Base-by-base conservation (phyloP, 2,888 invertebrate genomes). In the Calameuta pallipes region DNA sequence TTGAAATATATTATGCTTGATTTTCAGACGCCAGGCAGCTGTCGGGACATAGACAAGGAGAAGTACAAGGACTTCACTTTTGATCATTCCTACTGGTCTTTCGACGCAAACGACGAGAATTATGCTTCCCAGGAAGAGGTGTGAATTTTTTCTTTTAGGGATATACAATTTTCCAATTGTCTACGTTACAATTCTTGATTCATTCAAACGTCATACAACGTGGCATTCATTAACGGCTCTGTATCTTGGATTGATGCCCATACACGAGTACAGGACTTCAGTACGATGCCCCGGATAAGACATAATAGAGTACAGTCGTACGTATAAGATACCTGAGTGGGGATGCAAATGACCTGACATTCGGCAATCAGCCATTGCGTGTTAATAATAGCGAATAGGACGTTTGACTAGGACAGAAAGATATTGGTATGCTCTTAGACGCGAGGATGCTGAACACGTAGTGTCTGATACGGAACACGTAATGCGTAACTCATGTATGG, bases 81-180 rank as follows among this genome's bases (percentile, higher is more conserved):
- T 92, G 97, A 97, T 92, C 95, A 96, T 91, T 97, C 97, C 0
- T 97, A 97, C 90, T 97, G 97, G 97, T 97, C 97, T 76, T 96
- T 93, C 91, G 95, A 96, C 89, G 91, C 93, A 71, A 92, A 92
- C 31, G 96, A 96, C 88, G 91, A 92, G 23, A 94, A 96, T 90
- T 97, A 95, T 92, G 95, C 96, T 69, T 94, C 96, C 13, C 97
- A 97, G 92, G 96, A 97, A 89, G 95, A 95, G 94, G 96, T 96
- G 83, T 85, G 85, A 79, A 56, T 30, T 6, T 56, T 33, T 37
- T 36, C 12, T 37, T 37, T 15, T 4, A 37, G 23, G 56, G 23
- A 41, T 15, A 56, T 3, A 56, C 23, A 56, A 9, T 23, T 56
- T 23, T 56, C 0, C 6, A 56, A 56, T 23, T 56, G 9, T 56